Percentiles rank a stretch among this genome's conserved stretches.
Conservation (phyloP, 2,888 invertebrate species). For the Dexiosoma caninum region DNA sequence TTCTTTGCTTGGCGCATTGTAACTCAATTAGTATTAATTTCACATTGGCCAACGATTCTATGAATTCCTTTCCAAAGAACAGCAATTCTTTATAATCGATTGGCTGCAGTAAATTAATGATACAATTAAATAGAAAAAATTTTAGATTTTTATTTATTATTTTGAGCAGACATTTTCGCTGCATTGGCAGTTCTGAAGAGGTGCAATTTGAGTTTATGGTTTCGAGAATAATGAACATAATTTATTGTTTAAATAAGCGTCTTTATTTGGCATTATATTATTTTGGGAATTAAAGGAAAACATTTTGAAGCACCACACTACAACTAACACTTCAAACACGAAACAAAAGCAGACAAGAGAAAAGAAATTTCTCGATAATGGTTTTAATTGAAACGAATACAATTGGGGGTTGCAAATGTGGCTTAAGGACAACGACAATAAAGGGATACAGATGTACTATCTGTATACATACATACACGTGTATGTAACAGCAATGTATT, state of each 20-base stretch:
- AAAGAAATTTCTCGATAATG: conserved; percentile 32
- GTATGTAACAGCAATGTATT: background rate
- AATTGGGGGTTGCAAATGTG: conserved; percentile 48
- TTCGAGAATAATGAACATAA: conserved; percentile 34
- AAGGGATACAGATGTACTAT: conserved; percentile 24
- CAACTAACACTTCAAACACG: conserved; percentile 4
- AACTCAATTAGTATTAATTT: conserved; percentile 63
- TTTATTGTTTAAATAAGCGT: conserved; percentile 46
- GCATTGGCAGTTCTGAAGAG: conserved; percentile 3
- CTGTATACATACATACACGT: background rate
- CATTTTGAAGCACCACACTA: conserved; percentile 2
- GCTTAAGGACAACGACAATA: conserved; percentile 37
- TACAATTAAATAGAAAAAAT: conserved; percentile 42
- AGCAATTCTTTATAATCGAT: conserved; percentile 49
- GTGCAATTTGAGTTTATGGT: conserved; percentile 41
- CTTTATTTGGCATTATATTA: conserved; percentile 41
- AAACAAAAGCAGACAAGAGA: conserved; percentile 16
- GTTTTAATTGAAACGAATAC: conserved; percentile 23
- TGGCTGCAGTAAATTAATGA: conserved; percentile 61
- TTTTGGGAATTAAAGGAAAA: conserved; percentile 37
- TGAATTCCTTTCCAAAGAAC: background rate
- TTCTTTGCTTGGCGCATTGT: conserved; percentile 29
- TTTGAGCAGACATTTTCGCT: conserved; percentile 21
- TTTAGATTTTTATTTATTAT: conserved; percentile 18
- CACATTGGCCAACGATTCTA: conserved; percentile 36